Evolutionary conservation across 2,797 vertebrate genomes (phyloP).

Genomic region (Rhadinocentrus ornatus): DNA sequence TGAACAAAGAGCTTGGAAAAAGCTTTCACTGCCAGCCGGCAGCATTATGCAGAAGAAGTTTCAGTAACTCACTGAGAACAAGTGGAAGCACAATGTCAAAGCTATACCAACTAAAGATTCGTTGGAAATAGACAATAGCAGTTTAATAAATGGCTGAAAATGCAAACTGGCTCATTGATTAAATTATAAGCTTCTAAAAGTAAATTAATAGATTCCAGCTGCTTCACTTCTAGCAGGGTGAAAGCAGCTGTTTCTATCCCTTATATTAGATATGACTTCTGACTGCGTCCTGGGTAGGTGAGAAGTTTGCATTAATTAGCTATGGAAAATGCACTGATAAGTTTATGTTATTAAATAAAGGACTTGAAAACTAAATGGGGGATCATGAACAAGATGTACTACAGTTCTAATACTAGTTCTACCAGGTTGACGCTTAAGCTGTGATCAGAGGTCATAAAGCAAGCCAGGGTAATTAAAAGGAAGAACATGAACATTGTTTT

Average conservation of each 20-base stretch:
- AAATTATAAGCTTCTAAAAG: not conserved
- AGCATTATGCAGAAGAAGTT: too few relatives aligned
- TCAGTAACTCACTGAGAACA: too few relatives aligned
- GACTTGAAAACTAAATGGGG: not conserved
- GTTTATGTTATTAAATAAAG: constrained; percentile 6
- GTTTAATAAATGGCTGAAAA: too few relatives aligned
- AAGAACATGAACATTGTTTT: not conserved
- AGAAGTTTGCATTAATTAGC: not conserved
- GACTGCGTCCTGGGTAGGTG: not conserved
- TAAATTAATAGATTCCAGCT: not conserved
- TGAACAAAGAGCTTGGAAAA: too few relatives aligned
- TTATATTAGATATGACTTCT: not conserved
- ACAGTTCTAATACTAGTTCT: not conserved
- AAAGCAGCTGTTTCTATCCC: not conserved
- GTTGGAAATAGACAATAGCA: too few relatives aligned
- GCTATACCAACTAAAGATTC: too few relatives aligned
- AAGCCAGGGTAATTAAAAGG: too few relatives aligned
- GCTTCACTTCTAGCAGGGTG: not conserved
- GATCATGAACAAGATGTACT: not conserved
- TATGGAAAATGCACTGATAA: not conserved
- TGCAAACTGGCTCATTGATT: too few relatives aligned
- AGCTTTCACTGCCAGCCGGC: too few relatives aligned
- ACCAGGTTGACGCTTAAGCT: not conserved
- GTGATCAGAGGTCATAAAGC: not conserved
- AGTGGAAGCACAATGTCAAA: too few relatives aligned